Evolutionary conservation across 2,888 invertebrate species (phyloP).

Genomic region (Cephus spinipes): DNA sequence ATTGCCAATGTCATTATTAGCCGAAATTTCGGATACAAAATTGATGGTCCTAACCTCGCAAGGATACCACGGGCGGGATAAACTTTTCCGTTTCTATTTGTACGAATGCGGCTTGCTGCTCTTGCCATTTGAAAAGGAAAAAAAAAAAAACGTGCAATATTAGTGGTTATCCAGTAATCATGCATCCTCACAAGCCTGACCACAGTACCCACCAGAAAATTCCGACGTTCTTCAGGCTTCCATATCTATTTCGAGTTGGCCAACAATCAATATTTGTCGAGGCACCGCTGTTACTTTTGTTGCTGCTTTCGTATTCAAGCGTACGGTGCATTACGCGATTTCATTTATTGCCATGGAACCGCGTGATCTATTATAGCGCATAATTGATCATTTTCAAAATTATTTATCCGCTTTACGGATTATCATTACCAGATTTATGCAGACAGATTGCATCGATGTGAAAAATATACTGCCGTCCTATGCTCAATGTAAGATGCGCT

Average conservation of each 20-base stretch:
- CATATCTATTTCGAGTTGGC: constrained; percentile 64
- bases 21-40: not conserved
- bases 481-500: not conserved
- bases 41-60: not conserved
- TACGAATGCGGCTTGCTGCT: not conserved
- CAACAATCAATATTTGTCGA: constrained; percentile 58
- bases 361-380: not conserved
- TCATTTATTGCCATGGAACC: not conserved
- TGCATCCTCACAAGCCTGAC: constrained; percentile 9
- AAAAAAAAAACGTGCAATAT: not conserved
- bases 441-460: not conserved
- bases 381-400: too few relatives aligned
- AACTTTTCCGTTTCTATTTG: not conserved
- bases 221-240: constrained; percentile 63
- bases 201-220: constrained; percentile 50
- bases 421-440: not conserved
- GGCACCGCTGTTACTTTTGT: constrained; percentile 18
- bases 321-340: not conserved
- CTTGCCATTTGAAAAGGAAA: not conserved
- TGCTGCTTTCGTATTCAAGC: not conserved
- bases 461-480: not conserved
- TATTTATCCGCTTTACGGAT: too few relatives aligned
- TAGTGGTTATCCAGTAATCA: not conserved
- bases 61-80: not conserved
- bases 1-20: not conserved